Base-by-base conservation (phyloP, 2,888 invertebrate genomes). In the Diabrotica balteata region DNA sequence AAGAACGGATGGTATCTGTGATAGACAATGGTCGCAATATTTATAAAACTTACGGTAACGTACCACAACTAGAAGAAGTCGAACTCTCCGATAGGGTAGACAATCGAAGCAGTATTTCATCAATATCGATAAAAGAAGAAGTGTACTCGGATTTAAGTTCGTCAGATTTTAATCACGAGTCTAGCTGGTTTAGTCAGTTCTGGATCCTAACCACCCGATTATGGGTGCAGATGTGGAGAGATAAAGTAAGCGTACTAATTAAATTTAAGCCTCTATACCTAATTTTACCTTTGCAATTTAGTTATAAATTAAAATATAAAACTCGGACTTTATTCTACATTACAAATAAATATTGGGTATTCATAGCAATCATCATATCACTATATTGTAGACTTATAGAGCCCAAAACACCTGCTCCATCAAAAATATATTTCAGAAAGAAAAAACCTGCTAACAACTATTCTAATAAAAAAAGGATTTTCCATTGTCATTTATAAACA, bases 171-270 rank as follows among this genome's bases (percentile, higher is more conserved):
- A 67, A 74, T 43, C 70, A 70, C 46, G 70, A 71, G 55, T 73
- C 75, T 5, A 63, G 63, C 11, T 78, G 90, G 78, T 87, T 86
- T 81, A 86, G 88, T 73, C 94, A 94, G 82, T 94, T 93, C 77
- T 78, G 80, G 8, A 87, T 92, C 11, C 79, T 94, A 42, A 80
- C 91, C 3, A 86, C 85, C 66, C 86, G 94, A 71, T 93, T 93
- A 91, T 83, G 91, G 79, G 78, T 92, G 51, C 94, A 94, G 83
- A 90, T 90, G 80, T 89, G 90, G 85, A 87, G 94, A 73, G 91
- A 94, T 84, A 89, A 88, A 84, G 93, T 91, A 79, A 83, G 78
- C 22, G 32, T 32, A 32, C 4, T 32, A 32, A 32, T 32, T 32
- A 32, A 32, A 32, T 2, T 32, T 4, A 32, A 32, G 32, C 32